Conservation (phyloP, 2,797 vertebrate genomes). For the Cyprinodon diabolis region DNA sequence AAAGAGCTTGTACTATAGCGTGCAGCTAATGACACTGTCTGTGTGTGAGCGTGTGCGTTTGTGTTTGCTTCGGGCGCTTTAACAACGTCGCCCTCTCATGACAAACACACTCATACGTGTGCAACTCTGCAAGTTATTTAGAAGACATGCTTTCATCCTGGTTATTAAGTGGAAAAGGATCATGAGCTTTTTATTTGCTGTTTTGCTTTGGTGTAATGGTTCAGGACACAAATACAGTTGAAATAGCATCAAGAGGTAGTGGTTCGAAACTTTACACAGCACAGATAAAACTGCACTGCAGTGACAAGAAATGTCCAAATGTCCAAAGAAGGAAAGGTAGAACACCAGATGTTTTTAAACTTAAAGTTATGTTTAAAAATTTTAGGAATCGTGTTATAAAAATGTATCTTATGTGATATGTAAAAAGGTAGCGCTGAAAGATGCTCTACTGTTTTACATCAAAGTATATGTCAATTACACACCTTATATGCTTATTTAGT, state of each 20-base stretch:
- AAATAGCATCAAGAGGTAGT: not conserved
- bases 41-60: conserved; percentile 10
- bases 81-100: not conserved
- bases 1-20: conserved; percentile 56
- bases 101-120: conserved; percentile 2
- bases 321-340: not conserved
- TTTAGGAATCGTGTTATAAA: not conserved
- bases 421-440: too few species aligned
- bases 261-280: not conserved
- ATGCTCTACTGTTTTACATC: too few species aligned
- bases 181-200: not conserved
- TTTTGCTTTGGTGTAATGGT: not conserved
- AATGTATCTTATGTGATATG: too few species aligned
- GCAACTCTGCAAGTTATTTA: not conserved
- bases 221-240: not conserved
- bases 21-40: conserved; percentile 60
- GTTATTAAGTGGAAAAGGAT: not conserved
- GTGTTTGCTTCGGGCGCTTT: conserved; percentile 17
- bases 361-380: not conserved
- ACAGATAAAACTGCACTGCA: too few species aligned
- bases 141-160: not conserved
- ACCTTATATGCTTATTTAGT: too few species aligned
- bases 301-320: not conserved
- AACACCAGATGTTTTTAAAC: not conserved
- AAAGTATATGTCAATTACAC: not conserved